phyloP scores from a whole-genome alignment of 2,888 invertebrate species.

The Heteromurus nitidus region DNA sequence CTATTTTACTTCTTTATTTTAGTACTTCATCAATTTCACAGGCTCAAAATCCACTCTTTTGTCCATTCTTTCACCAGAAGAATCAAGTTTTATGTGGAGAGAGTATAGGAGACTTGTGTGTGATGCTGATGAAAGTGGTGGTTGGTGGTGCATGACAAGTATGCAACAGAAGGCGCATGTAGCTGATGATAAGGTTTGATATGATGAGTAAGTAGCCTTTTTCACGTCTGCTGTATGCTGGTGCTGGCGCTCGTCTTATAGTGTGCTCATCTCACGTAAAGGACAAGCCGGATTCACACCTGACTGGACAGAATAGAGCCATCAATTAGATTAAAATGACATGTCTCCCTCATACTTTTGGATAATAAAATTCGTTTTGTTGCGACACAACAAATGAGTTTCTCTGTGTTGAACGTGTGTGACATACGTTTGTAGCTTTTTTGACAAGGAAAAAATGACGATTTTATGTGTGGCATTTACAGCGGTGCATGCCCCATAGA shows the following conservation, averaged over 20 bases:
- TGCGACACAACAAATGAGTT: slow-evolving; percentile 36
- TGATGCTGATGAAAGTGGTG: no score
- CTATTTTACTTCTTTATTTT: slow-evolving; percentile 26
- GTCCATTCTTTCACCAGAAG: slow-evolving; percentile 29
- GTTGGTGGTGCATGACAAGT: not conserved
- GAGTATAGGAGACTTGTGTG: not conserved
- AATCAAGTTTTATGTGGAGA: not conserved
- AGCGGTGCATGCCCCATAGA: no score
- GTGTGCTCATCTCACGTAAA: slow-evolving; percentile 38
- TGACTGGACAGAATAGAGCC: slow-evolving; percentile 62
- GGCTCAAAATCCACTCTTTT: not conserved
- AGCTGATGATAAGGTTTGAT: slow-evolving; percentile 1
- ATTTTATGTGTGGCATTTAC: no score
- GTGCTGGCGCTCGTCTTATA: slow-evolving; percentile 24
- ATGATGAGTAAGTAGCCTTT: slow-evolving; percentile 1
- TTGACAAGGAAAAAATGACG: no score
- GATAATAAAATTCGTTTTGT: slow-evolving; percentile 48
- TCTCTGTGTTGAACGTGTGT: no score
- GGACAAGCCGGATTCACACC: slow-evolving; percentile 66
- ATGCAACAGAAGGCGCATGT: slow-evolving; percentile 14
- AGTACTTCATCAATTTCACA: slow-evolving; percentile 13
- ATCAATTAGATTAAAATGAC: slow-evolving; percentile 61
- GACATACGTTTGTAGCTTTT: no score
- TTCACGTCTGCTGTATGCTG: slow-evolving; percentile 11
- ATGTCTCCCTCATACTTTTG: slow-evolving; percentile 25